phyloP scores from a whole-genome alignment of 2,797 vertebrate genomes.

The Saguinus oedipus region DNA sequence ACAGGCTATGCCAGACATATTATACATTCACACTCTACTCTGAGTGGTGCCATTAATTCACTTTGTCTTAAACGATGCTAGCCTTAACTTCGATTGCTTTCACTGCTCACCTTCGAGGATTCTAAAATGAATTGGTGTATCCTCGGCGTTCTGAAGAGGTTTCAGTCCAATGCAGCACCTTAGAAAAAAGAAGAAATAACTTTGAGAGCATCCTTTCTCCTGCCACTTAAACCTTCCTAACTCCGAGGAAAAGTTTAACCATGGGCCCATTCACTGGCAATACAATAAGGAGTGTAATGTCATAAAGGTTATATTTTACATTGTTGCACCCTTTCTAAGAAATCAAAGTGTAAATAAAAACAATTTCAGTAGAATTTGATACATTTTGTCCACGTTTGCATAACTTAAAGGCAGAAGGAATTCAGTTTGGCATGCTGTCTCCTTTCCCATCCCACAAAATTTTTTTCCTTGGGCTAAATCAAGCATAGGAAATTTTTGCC shows the following conservation, averaged over 20 bases:
- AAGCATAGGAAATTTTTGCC: slow-evolving; percentile 72
- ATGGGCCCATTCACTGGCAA: not conserved
- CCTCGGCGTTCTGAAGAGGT: not conserved
- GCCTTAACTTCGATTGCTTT: not conserved
- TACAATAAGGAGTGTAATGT: not conserved
- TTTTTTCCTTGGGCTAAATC: slow-evolving; percentile 68
- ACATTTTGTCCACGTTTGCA: slow-evolving; percentile 37
- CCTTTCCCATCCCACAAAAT: not conserved
- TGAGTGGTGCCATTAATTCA: not conserved
- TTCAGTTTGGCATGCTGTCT: not conserved
- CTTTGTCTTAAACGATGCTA: not conserved
- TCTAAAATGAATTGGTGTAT: not conserved
- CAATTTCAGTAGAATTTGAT: slow-evolving; percentile 1
- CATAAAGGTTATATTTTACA: slow-evolving; percentile 26
- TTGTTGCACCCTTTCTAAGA: slow-evolving; percentile 44
- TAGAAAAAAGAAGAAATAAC: not conserved
- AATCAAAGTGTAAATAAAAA: not conserved
- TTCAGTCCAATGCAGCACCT: not conserved
- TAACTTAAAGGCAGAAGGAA: slow-evolving; percentile 53
- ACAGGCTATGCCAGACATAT: not conserved
- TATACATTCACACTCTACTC: not conserved
- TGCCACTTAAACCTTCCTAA: not conserved
- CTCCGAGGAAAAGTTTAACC: not conserved
- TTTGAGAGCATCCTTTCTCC: not conserved
- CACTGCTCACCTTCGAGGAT: not conserved